Base-by-base conservation (phyloP, 2,888 invertebrate species). In the Hirtodrosophila duncani region DNA sequence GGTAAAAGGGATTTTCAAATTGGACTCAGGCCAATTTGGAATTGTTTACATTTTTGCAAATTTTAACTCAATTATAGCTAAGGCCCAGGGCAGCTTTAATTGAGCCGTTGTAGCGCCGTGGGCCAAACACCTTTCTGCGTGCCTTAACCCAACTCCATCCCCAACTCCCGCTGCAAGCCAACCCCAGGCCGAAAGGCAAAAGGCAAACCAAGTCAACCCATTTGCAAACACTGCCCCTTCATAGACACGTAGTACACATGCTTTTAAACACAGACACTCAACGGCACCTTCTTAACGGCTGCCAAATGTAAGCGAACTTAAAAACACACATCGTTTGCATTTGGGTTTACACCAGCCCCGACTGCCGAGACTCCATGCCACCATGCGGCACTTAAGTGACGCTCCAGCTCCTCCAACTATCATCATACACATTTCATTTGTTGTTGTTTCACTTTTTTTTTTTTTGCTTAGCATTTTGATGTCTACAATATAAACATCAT, bases 261-360 rank as follows among this genome's bases (percentile, higher is more conserved):
- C 80, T 72, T 72, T 72, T 79, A 79, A 71, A 71, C 46, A 59
- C 52, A 45, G 48, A 58, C 64, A 74, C 79, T 75, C 62, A 59
- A 60, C 57, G 31, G 36, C 50, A 53, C 67, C 57, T 74, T 67
- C 57, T 29, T n/a, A n/a, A 55, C 55, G 60, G 53, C 78, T 78
- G 75, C 79, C 75, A 78, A 71, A 78, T 79, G 72, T 72, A 79
- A 79, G 80, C 77, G 72, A 79, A 72, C 80, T 74, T 79, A 74
- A 79, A 59, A 74, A 74, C 80, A 80, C 80, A 80, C 72, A 71
- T 74, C 72, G 72, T 74, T 79, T 74, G 72, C 72, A 74, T 74
- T 79, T 65, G 64, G 56, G 31, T 29, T 37, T 18, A 6, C n/a
- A 46, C 20, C 29, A 2, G 13, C 9, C 7, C 4, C 3, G 2